These are phyloP conservation scores for Hermaeophaga mercurialis DNA, from an alignment of 2,888 invertebrate species.

Conservation along the genomic window DNA sequence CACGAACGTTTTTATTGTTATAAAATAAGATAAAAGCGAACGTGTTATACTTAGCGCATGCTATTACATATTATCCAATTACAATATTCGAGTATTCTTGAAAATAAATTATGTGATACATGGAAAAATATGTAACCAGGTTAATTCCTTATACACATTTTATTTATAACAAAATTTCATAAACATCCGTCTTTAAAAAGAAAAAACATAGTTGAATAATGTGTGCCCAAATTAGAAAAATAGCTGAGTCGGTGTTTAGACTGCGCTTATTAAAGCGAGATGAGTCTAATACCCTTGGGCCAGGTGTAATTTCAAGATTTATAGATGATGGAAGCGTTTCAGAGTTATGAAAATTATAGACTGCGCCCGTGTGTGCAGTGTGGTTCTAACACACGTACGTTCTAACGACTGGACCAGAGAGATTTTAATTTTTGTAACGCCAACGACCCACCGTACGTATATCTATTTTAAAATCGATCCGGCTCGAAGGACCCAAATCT, in stretches of 20 bases:
- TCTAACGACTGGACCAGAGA: conserved; percentile 12
- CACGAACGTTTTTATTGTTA: too few relatives aligned
- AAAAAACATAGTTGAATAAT: conserved; percentile 16
- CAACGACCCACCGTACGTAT: conserved; percentile 2
- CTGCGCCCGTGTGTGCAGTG: conserved; percentile 9
- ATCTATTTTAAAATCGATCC: too few relatives aligned
- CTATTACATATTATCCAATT: too few relatives aligned
- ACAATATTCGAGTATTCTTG: too few relatives aligned
- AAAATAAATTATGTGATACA: too few relatives aligned
- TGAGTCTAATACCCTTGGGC: conserved; percentile 20
- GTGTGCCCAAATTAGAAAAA: conserved; percentile 23
- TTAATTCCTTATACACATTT: conserved; percentile 21
- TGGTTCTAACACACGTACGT: conserved; percentile 14
- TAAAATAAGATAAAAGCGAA: too few relatives aligned
- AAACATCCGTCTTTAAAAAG: conserved; percentile 9
- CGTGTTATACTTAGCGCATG: too few relatives aligned
- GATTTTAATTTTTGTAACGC: conserved; percentile 10
- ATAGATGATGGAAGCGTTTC: conserved; percentile 15
- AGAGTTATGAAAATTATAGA: conserved; percentile 23
- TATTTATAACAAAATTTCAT: conserved; percentile 8
- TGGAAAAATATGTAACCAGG: too few relatives aligned
- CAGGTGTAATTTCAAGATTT: conserved; percentile 12
- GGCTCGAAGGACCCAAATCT: too few relatives aligned
- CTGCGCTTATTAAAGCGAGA: conserved; percentile 19
- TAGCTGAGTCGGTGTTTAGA: conserved; percentile 20